Evolutionary conservation across 2,797 vertebrate genomes (phyloP).

Genomic region (Anabacerthia variegaticeps): DNA sequence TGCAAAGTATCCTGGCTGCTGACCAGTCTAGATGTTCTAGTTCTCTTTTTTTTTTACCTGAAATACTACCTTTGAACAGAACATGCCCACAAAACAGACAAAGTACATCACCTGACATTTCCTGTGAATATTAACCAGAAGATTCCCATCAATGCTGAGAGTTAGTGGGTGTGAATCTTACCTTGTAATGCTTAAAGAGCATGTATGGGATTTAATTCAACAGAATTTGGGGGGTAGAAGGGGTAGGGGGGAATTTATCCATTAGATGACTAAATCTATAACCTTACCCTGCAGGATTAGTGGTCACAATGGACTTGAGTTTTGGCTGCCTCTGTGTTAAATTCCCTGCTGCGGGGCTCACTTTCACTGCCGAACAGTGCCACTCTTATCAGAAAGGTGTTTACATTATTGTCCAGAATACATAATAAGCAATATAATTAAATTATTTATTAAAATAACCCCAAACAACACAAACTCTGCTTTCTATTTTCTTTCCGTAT

Average conservation of each 20-base stretch:
- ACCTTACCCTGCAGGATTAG: neutral
- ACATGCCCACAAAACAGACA: neutral
- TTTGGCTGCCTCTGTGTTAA: constrained; percentile 16
- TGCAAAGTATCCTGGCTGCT: neutral
- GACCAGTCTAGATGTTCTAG: neutral
- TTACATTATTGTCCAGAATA: neutral
- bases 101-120: neutral
- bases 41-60: neutral
- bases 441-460: neutral
- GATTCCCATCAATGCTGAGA: neutral
- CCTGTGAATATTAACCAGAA: neutral
- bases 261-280: neutral
- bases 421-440: neutral
- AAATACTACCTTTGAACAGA: neutral
- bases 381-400: neutral
- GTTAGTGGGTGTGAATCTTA: neutral
- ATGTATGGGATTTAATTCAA: neutral
- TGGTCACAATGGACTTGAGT: neutral
- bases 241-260: neutral
- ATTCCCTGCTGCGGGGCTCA: neutral
- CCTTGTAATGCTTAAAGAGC: neutral
- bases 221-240: neutral
- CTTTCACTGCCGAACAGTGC: neutral
- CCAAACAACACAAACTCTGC: neutral
- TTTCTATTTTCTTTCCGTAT: neutral